Percentiles rank a stretch among this genome's conserved stretches.
Evolutionary conservation across 2,888 invertebrate genomes (phyloP).

Genomic region (Hypena proboscidalis): DNA sequence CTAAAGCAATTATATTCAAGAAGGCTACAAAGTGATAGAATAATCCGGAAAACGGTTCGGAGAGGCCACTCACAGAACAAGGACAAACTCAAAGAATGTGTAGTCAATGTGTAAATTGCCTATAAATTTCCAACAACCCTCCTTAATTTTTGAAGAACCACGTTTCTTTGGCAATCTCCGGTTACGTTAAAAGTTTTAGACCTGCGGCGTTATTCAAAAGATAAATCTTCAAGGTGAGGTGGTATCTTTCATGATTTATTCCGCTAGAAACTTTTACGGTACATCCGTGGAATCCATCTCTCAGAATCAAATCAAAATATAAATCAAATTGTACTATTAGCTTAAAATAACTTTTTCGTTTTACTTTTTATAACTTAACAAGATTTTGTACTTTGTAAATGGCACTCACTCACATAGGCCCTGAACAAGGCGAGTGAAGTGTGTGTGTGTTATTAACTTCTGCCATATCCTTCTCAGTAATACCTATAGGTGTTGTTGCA

Average conservation of each 20-base stretch:
- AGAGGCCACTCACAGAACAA: conserved; percentile 29
- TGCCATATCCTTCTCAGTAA: too few relatives aligned
- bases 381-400: too few relatives aligned
- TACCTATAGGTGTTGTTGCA: too few relatives aligned
- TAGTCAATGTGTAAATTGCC: conserved; percentile 41
- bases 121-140: conserved; percentile 38
- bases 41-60: conserved; percentile 28
- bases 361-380: too few relatives aligned
- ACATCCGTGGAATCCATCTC: too few relatives aligned
- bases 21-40: conserved; percentile 32
- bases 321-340: too few relatives aligned
- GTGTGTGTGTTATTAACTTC: too few relatives aligned
- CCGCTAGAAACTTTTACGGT: conserved; percentile 11
- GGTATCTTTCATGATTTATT: conserved; percentile 23
- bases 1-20: conserved; percentile 35
- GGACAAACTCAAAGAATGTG: conserved; percentile 35
- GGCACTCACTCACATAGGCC: too few relatives aligned
- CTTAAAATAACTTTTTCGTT: too few relatives aligned
- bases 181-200: conserved; percentile 24
- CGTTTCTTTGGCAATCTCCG: conserved; percentile 17
- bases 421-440: too few relatives aligned
- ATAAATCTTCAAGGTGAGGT: conserved; percentile 6
- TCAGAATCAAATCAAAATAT: too few relatives aligned
- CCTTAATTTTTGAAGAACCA: conserved; percentile 18
- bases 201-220: conserved; percentile 24